phyloP scores from a whole-genome alignment of 1,140 invertebrate genomes.

The Chironomus tepperi region DNA sequence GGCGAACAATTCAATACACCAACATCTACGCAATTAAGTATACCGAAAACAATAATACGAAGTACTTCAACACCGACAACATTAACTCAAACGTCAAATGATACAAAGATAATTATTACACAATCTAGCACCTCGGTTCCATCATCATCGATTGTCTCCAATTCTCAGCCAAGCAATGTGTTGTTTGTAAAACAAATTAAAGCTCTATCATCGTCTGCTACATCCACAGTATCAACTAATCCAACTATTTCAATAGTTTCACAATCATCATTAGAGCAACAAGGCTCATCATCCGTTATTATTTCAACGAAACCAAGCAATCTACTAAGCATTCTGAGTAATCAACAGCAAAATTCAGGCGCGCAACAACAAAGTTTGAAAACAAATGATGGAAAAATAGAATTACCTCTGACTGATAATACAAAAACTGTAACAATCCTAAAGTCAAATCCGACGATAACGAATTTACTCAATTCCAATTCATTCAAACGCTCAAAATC shows the following conservation, averaged over 20 bases:
- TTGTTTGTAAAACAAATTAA: conserved; percentile 25
- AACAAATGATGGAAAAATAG: neutral
- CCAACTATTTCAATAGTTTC: neutral
- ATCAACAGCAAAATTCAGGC: neutral
- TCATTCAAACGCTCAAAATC: conserved; percentile 45
- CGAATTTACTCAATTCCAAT: conserved; percentile 31
- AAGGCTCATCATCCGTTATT: conserved; percentile 18
- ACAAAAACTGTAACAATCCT: conserved; percentile 25
- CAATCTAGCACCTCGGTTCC: neutral
- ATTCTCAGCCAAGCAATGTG: neutral
- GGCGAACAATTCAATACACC: conserved; percentile 25
- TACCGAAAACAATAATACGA: conserved; percentile 5
- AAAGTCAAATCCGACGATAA: conserved; percentile 31
- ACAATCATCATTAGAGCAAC: conserved; percentile 1
- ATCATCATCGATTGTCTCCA: neutral
- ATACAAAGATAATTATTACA: neutral
- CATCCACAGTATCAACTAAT: neutral
- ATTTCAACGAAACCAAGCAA: conserved; percentile 25
- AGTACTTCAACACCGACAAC: neutral
- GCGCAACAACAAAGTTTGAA: neutral
- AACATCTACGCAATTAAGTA: conserved; percentile 27
- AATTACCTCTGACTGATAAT: conserved; percentile 25
- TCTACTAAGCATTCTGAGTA: conserved; percentile 24
- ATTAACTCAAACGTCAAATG: neutral
- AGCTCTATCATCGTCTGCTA: neutral